Conservation (phyloP, 1,140 invertebrate species). For the Neodiprion fabricii region DNA sequence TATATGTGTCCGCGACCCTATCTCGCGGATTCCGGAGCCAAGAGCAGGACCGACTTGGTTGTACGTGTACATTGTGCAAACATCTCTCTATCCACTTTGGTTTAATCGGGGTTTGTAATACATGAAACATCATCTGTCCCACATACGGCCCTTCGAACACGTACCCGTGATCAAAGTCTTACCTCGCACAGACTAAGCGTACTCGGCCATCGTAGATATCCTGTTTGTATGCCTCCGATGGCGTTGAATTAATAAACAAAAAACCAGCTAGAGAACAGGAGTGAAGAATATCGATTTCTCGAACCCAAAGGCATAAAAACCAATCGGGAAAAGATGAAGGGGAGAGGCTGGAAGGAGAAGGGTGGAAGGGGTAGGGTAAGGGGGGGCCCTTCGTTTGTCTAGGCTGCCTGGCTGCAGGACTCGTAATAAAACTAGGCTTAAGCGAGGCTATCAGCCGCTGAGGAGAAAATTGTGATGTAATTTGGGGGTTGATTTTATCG, state of each 20-base stretch:
- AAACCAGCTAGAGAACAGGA: background rate
- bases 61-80: background rate
- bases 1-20: background rate
- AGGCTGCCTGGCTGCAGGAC: background rate
- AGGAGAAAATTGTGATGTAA: conserved; percentile 3
- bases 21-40: background rate
- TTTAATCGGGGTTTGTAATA: background rate
- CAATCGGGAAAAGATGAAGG: background rate
- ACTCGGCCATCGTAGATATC: too few relatives aligned
- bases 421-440: conserved; percentile 3
- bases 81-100: background rate
- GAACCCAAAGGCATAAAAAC: background rate
- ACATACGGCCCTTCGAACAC: background rate
- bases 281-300: background rate
- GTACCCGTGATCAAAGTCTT: background rate
- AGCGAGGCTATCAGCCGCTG: background rate
- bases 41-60: too few relatives aligned
- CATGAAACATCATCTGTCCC: background rate
- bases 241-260: background rate
- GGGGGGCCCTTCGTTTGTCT: too few relatives aligned
- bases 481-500: background rate
- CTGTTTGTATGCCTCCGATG: too few relatives aligned
- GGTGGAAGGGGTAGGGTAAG: too few relatives aligned
- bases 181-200: background rate
- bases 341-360: too few relatives aligned